Evolutionary conservation across 2,797 vertebrate species (phyloP).

Genomic region (Dromococcyx pavoninus): DNA sequence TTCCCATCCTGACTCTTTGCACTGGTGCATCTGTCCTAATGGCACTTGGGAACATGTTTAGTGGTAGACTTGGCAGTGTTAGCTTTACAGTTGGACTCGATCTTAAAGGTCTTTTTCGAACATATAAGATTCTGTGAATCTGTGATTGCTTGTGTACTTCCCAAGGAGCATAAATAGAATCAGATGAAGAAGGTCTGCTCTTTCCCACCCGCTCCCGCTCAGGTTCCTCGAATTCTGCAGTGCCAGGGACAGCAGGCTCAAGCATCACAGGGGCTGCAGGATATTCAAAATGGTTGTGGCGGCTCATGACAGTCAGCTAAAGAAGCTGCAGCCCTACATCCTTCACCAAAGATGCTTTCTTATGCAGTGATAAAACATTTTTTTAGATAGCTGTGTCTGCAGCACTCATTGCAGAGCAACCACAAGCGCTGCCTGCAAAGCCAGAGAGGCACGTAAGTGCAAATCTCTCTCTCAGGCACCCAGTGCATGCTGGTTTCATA

Average conservation of each 20-base stretch:
- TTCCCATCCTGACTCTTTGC: neutral
- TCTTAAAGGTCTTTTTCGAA: no score
- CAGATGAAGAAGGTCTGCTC: neutral
- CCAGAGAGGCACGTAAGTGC: neutral
- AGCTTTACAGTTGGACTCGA: no score
- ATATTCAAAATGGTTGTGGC: neutral
- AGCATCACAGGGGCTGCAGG: neutral
- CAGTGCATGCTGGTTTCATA: fast-evolving
- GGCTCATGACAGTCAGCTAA: neutral
- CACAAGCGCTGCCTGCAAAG: neutral
- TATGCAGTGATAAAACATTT: neutral
- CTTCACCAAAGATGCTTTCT: neutral
- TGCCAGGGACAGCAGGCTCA: neutral
- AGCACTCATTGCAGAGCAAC: neutral
- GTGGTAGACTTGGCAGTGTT: no score
- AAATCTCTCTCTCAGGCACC: neutral
- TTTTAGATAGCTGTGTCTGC: neutral
- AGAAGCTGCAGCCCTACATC: neutral
- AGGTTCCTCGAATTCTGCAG: fast-evolving
- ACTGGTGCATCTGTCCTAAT: fast-evolving
- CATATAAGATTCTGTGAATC: no score
- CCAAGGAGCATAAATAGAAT: fast-evolving
- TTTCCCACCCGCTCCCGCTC: neutral
- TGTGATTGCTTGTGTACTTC: neutral
- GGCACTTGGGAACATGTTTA: no score